Percentiles rank a stretch among this genome's conserved stretches.
These are phyloP conservation scores for Stegodyphus dumicola DNA, from an alignment of 1,140 invertebrate species.

Conservation along the genomic window DNA sequence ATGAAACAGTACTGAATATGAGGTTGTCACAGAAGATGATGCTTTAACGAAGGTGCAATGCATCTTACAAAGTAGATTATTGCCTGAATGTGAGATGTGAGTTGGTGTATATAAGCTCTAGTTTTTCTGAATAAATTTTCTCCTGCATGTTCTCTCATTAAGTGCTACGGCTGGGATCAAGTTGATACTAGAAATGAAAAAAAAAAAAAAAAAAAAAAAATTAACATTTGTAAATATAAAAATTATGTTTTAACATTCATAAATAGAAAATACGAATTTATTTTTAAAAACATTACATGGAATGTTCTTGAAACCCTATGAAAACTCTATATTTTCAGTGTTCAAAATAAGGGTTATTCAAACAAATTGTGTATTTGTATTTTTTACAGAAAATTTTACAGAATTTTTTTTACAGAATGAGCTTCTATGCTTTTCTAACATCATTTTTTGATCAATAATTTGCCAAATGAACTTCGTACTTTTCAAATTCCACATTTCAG, in stretches of 20 bases:
- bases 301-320: too few relatives aligned
- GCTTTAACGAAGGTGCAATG: constrained; percentile 52
- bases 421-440: too few relatives aligned
- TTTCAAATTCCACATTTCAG: too few relatives aligned
- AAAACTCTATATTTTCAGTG: too few relatives aligned
- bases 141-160: constrained; percentile 59
- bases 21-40: constrained; percentile 47
- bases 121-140: constrained; percentile 43
- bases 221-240: neutral
- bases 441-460: too few relatives aligned
- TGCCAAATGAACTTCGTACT: too few relatives aligned
- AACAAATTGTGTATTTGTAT: too few relatives aligned
- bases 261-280: too few relatives aligned
- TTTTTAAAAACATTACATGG: too few relatives aligned
- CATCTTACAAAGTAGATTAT: constrained; percentile 61
- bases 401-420: too few relatives aligned
- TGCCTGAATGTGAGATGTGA: constrained; percentile 59
- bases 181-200: constrained; percentile 37
- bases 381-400: too few relatives aligned
- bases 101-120: constrained; percentile 61
- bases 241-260: neutral
- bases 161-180: constrained; percentile 59
- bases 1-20: constrained; percentile 37
- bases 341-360: too few relatives aligned
- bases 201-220: neutral